phyloP scores from a whole-genome alignment of 2,797 vertebrate genomes.

The Ctenopoma multispine region DNA sequence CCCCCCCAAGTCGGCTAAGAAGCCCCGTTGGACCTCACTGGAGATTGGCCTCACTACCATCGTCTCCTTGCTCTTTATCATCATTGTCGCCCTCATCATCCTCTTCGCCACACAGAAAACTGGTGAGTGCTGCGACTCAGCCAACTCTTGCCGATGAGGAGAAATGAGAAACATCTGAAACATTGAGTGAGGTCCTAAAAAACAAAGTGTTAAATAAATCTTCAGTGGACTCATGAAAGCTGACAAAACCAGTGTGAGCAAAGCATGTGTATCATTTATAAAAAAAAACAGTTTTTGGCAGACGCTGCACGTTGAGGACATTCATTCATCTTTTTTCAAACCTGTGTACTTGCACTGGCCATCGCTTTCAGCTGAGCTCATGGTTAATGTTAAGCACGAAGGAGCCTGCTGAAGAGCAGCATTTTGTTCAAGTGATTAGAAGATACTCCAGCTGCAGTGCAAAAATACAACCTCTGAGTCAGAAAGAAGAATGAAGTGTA shows the following conservation, averaged over 20 bases:
- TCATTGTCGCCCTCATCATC: constrained; percentile 89
- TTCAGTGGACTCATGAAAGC: neutral
- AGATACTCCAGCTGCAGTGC: constrained; percentile 37
- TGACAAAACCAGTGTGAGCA: neutral
- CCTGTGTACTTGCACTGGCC: neutral
- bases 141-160: neutral
- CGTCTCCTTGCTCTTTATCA: constrained; percentile 87
- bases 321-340: constrained; percentile 10
- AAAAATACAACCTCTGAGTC: constrained; percentile 49
- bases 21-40: constrained; percentile 88
- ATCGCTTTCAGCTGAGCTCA: constrained; percentile 30
- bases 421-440: constrained; percentile 39
- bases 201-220: neutral
- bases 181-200: neutral
- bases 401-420: constrained; percentile 16
- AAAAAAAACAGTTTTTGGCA: neutral
- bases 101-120: constrained; percentile 91
- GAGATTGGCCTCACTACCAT: constrained; percentile 91
- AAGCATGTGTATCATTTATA: neutral
- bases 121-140: constrained; percentile 71
- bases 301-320: neutral
- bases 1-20: constrained; percentile 90
- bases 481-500: constrained; percentile 36
- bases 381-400: constrained; percentile 34
- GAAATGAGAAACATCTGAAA: constrained; percentile 18